Evolutionary conservation across 2,888 invertebrate genomes (phyloP), one percentile per base, ranked within the genome.

Genomic region (Orthonychiurus folsomi): DNA sequence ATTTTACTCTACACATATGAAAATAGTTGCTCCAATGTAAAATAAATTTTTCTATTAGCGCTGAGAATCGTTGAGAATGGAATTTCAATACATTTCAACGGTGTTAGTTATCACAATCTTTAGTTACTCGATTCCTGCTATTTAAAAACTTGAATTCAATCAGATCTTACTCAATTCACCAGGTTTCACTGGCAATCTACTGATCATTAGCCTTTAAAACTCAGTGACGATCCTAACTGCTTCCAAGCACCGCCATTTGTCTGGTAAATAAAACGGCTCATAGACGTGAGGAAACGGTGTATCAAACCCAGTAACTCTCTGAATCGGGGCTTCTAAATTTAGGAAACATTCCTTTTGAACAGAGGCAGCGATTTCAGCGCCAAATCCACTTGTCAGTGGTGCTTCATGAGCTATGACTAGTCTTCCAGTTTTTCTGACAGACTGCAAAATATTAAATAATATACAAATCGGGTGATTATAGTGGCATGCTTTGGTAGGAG

Each of bases 201-300:
- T n/a, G n/a, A n/a, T n/a, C n/a, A 37, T 37, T 15, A 37, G 15
- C 9, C 18, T 18, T 66, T 63, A 71, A 57, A 65, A 71, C 59
- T 71, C 71, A 9, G 63, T 58, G 5, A 63, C 67, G 23, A 18
- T 28, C 58, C 67, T 56, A 12, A 99, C 80, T 0, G 88, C 90
- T 62, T 89, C 86, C 65, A 89, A 82, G 76, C 94, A 94, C 59
- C 95, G 82, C 87, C 91, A 91, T 77, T 89, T 92, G 77, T 90
- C 89, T 0, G 99, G 99, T 70, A 99, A 78, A 80, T 97, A 99
- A 79, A 97, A 92, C 0, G 91, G 89, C 78, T 99, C 99, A 79
- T 87, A 95, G 56, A 94, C 85, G 78, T 93, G 93, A 3, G 99
- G 93, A 80, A 99, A 99, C 15, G 99, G 97, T 1, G 94, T 90